Percentiles rank a stretch among this genome's conserved stretches.
Evolutionary conservation across 1,140 invertebrate species (phyloP).

Genomic region (Anastrepha obliqua): DNA sequence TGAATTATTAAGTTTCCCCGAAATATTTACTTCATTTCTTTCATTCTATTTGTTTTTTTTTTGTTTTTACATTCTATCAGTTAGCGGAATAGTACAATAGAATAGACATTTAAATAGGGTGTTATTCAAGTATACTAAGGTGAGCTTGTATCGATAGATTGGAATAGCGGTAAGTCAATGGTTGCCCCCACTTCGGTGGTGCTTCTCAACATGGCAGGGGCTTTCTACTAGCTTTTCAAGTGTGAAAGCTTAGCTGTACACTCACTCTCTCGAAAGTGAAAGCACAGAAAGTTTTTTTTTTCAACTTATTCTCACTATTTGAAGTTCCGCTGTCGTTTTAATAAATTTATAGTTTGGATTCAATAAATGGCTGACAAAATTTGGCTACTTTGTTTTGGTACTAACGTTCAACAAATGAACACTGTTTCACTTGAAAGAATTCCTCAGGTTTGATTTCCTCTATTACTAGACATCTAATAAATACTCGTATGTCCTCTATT

Average conservation of each 20-base stretch:
- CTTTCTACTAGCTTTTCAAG: not conserved
- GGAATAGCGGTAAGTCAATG: too few relatives aligned
- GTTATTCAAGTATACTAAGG: not conserved
- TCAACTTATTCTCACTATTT: not conserved
- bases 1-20: not conserved
- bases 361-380: slow-evolving; percentile 5
- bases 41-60: not conserved
- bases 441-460: not conserved
- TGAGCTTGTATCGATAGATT: not conserved
- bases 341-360: not conserved
- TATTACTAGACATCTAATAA: slow-evolving; percentile 42
- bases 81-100: not conserved
- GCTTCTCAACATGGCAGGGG: too few relatives aligned
- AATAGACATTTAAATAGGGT: slow-evolving; percentile 34
- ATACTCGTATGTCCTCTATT: not conserved
- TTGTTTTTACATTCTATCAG: not conserved
- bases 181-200: too few relatives aligned
- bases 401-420: slow-evolving; percentile 2
- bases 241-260: not conserved
- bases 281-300: too few relatives aligned
- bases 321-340: not conserved
- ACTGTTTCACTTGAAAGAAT: not conserved
- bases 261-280: not conserved
- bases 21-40: not conserved
- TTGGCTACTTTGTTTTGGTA: slow-evolving; percentile 14